phyloP scores from a whole-genome alignment of 2,888 invertebrate species.

The Mimumesa dahlbomi region DNA sequence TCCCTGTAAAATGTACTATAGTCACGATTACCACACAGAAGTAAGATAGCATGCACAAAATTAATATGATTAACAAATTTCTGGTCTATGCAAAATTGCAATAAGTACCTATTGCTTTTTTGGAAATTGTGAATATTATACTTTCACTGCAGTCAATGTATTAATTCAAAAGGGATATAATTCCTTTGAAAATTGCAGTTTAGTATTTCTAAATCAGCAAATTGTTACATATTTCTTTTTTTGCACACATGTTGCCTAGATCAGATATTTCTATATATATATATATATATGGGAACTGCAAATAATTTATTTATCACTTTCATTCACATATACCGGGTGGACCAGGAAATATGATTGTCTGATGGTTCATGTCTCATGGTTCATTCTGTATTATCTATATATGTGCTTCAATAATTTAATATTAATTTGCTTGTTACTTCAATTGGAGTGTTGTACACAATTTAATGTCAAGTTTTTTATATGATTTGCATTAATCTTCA shows the following conservation, averaged over 20 bases:
- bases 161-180: no score
- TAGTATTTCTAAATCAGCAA: background rate
- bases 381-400: background rate
- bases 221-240: background rate
- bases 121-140: slow-evolving; percentile 16
- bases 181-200: background rate
- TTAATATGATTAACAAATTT: slow-evolving; percentile 48
- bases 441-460: no score
- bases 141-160: no score
- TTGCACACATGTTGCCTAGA: slow-evolving; percentile 6
- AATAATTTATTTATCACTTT: slow-evolving; percentile 12
- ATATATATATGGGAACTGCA: slow-evolving; percentile 2
- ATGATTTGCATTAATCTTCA: no score
- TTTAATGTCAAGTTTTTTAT: no score
- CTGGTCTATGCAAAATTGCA: slow-evolving; percentile 30
- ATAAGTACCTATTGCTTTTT: slow-evolving; percentile 28
- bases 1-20: slow-evolving; percentile 76
- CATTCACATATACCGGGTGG: no score
- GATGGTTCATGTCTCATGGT: slow-evolving; percentile 16
- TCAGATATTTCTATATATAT: slow-evolving; percentile 17
- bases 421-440: no score
- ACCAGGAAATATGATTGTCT: no score
- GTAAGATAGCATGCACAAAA: slow-evolving; percentile 62
- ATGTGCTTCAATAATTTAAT: no score
- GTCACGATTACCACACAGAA: slow-evolving; percentile 60